These are phyloP conservation scores for Setophaga coronata DNA, from an alignment of 2,113 vertebrate species.

Conservation along the genomic window DNA sequence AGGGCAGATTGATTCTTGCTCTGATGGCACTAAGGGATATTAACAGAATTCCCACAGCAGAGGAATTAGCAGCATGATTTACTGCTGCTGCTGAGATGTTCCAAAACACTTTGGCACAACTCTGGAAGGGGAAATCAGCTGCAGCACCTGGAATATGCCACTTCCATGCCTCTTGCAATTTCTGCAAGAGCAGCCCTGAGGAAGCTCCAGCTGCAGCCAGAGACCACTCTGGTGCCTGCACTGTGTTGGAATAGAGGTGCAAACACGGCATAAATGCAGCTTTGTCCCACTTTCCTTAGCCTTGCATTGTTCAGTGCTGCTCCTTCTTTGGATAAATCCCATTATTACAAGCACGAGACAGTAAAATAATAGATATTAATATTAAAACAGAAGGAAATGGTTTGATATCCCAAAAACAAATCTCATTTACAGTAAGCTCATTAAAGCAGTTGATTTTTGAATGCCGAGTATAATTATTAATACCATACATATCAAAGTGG, in stretches of 20 bases:
- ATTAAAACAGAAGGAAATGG: conserved; percentile 4
- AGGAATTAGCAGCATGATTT: conserved; percentile 5
- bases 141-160: not conserved
- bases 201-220: not conserved
- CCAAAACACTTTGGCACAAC: not conserved
- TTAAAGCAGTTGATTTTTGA: conserved; percentile 28
- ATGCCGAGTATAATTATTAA: not conserved
- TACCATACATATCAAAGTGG: conserved; percentile 28
- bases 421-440: conserved; percentile 52
- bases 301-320: not conserved
- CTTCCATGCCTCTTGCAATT: not conserved
- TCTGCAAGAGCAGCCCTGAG: not conserved
- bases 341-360: not conserved
- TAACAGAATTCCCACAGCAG: not conserved
- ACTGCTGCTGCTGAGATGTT: not conserved
- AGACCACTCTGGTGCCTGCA: not conserved
- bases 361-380: not conserved
- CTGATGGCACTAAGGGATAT: not conserved
- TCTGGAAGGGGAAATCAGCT: not conserved
- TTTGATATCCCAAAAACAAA: conserved; percentile 35
- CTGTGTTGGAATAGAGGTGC: not conserved
- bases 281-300: not conserved
- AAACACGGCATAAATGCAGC: not conserved
- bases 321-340: not conserved
- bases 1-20: not conserved